These are phyloP conservation scores for Nibea albiflora DNA, from an alignment of 2,113 vertebrate genomes.

Conservation along the genomic window DNA sequence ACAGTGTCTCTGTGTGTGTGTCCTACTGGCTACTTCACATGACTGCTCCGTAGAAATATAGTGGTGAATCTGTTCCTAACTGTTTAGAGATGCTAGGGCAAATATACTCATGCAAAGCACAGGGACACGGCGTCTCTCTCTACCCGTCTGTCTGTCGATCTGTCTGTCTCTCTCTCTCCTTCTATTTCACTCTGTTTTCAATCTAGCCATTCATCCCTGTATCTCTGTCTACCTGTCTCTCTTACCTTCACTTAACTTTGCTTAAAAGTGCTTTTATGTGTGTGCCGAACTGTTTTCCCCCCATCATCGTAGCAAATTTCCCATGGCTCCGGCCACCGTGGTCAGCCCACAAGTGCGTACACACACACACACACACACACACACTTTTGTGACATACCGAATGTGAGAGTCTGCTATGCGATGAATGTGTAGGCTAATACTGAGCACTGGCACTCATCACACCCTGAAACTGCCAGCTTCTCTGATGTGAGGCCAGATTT, in stretches of 20 bases:
- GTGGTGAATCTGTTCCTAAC: constrained; percentile 62
- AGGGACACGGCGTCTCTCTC: constrained; percentile 20
- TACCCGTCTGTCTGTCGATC: constrained; percentile 9
- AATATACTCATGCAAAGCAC: constrained; percentile 71
- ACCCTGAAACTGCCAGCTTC: constrained; percentile 45
- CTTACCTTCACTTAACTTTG: constrained; percentile 30
- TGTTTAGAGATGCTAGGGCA: constrained; percentile 65
- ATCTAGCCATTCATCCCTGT: constrained; percentile 45
- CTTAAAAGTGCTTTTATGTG: constrained; percentile 47
- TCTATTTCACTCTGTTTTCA: constrained; percentile 36
- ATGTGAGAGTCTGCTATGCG: constrained; percentile 34
- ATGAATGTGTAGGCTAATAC: constrained; percentile 56
- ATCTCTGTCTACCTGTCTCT: constrained; percentile 10
- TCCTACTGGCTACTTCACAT: constrained; percentile 46
- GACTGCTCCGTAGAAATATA: constrained; percentile 51
- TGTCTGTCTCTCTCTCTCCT: background rate
- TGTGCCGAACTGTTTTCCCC: constrained; percentile 33
- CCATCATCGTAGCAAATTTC: constrained; percentile 34
- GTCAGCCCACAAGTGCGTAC: constrained; percentile 21
- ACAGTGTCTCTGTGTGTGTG: constrained; percentile 42
- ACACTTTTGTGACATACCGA: constrained; percentile 6
- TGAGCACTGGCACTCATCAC: constrained; percentile 62
- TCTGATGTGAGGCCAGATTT: constrained; percentile 70
- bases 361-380: constrained; percentile 19
- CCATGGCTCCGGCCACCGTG: constrained; percentile 36